Conservation (phyloP, 1,140 invertebrate species). For the Nebria ingens region DNA sequence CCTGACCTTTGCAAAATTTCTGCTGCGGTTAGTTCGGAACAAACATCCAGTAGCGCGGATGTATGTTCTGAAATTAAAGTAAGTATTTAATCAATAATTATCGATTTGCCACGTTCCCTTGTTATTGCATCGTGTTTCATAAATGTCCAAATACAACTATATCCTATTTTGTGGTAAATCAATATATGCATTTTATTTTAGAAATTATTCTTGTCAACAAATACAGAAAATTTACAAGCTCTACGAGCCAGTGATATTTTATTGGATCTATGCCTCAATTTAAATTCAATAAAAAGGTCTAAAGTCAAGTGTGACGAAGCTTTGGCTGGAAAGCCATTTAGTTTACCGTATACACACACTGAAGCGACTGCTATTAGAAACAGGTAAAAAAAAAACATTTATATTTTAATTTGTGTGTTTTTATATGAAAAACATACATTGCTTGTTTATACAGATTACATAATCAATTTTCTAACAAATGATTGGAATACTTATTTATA, state of each 20-base stretch:
- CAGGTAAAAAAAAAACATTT: slow-evolving; percentile 34
- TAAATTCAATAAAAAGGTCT: slow-evolving; percentile 66
- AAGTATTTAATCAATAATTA: not conserved
- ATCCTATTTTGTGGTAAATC: not conserved
- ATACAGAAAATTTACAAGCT: slow-evolving; percentile 41
- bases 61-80: slow-evolving; percentile 10
- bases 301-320: slow-evolving; percentile 59
- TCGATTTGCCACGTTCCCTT: too few species aligned
- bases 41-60: slow-evolving; percentile 28
- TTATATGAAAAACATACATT: slow-evolving; percentile 12
- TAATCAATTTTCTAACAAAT: too few species aligned
- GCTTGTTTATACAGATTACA: not conserved
- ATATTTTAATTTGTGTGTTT: slow-evolving; percentile 13
- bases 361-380: slow-evolving; percentile 63
- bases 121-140: slow-evolving; percentile 8
- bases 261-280: slow-evolving; percentile 64
- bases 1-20: slow-evolving; percentile 33
- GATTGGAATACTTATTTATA: too few species aligned
- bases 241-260: slow-evolving; percentile 68
- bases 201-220: slow-evolving; percentile 46
- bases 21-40: slow-evolving; percentile 30
- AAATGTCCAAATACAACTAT: too few species aligned
- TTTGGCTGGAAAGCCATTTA: slow-evolving; percentile 51
- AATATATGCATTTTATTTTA: slow-evolving; percentile 24
- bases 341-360: slow-evolving; percentile 55